Evolutionary conservation across 2,888 invertebrate species (phyloP).

Genomic region (Dolichomitus sp.): DNA sequence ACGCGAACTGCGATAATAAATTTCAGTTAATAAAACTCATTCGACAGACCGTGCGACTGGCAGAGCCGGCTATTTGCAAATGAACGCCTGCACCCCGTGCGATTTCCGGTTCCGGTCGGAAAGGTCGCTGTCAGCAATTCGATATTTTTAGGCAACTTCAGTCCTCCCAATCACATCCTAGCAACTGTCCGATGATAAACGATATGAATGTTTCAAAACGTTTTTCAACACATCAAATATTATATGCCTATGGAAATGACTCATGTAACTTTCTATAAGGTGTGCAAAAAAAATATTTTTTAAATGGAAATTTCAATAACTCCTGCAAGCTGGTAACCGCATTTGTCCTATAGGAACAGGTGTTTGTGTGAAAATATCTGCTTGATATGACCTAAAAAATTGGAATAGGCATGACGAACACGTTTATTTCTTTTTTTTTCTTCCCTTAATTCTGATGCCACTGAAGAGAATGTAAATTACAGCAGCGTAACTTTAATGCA

Average conservation of each 20-base stretch:
- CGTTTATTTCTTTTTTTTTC: no score
- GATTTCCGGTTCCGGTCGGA: conserved; percentile 64
- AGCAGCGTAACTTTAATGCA: background rate
- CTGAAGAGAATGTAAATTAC: background rate
- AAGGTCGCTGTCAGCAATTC: conserved; percentile 60
- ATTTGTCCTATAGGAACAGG: no score
- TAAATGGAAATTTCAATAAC: no score
- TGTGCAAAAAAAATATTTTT: no score
- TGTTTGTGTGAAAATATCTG: no score
- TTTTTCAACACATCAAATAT: background rate
- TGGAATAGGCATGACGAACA: no score
- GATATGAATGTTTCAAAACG: background rate
- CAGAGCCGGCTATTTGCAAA: conserved; percentile 59
- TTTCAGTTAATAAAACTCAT: conserved; percentile 68
- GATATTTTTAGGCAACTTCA: conserved; percentile 52
- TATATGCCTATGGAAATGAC: background rate
- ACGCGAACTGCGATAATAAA: conserved; percentile 56
- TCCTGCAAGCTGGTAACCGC: no score
- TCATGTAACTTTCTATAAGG: background rate
- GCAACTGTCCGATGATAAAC: conserved; percentile 5
- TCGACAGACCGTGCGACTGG: conserved; percentile 42
- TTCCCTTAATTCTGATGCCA: background rate
- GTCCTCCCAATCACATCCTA: background rate
- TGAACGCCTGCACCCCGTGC: conserved; percentile 54
- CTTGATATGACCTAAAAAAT: no score